A percentile compares a stretch with the other conserved stretches of the same genome.
Conservation (phyloP, 2,113 vertebrate genomes). For the Cervus canadensis region DNA sequence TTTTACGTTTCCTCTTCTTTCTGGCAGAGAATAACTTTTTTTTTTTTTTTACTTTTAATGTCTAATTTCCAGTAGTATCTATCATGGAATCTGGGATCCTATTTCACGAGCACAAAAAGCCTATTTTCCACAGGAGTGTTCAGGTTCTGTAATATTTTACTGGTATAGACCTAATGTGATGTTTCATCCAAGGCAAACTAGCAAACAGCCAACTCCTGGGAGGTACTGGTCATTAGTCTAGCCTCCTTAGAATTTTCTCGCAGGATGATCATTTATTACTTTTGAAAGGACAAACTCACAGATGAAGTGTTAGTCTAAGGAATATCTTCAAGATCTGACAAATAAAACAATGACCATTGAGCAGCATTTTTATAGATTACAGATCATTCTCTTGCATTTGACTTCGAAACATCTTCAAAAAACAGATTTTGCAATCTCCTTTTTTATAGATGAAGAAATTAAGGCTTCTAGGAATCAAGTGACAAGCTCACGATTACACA, state of each 20-base stretch:
- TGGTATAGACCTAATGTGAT: background rate
- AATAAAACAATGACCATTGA: background rate
- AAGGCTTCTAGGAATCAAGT: conserved; percentile 25
- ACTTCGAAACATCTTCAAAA: background rate
- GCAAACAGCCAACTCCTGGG: background rate
- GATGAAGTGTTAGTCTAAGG: background rate
- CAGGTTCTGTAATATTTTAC: background rate
- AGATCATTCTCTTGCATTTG: conserved; percentile 35
- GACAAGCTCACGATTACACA: conserved; percentile 2
- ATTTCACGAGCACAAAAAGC: background rate
- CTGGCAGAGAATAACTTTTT: background rate
- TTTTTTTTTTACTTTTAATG: background rate
- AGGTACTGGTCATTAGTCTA: background rate
- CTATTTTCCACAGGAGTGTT: background rate
- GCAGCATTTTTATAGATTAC: background rate
- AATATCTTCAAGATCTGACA: background rate
- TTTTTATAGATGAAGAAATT: conserved; percentile 16
- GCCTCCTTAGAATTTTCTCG: background rate
- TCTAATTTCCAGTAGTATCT: background rate
- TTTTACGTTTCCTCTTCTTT: background rate
- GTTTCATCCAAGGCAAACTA: background rate
- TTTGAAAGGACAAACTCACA: background rate
- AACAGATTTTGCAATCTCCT: conserved; percentile 16
- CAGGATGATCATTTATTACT: background rate
- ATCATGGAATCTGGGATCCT: background rate